These are phyloP conservation scores for Hyperopisus bebe DNA, from an alignment of 2,113 vertebrate species.

Conservation along the genomic window DNA sequence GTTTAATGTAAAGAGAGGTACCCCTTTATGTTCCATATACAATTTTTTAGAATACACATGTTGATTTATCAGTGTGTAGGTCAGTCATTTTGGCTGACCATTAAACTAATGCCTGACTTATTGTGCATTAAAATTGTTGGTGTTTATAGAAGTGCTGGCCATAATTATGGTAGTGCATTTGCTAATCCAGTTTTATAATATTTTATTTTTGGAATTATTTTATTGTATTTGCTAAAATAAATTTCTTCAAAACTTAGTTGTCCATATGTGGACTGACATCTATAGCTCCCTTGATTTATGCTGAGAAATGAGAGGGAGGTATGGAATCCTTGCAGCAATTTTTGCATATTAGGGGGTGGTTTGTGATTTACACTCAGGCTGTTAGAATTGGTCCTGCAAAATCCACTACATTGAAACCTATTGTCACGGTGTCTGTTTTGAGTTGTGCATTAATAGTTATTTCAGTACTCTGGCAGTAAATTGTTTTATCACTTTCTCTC, in stretches of 20 bases:
- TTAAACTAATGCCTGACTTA: conserved; percentile 29
- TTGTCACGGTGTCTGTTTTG: conserved; percentile 43
- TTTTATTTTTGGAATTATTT: conserved; percentile 23
- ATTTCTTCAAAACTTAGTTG: conserved; percentile 21
- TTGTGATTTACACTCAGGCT: conserved; percentile 26
- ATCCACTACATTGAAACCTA: conserved; percentile 17
- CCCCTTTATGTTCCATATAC: background rate
- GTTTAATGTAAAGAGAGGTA: background rate
- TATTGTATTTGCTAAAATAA: conserved; percentile 15
- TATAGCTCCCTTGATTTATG: conserved; percentile 34
- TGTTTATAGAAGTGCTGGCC: conserved; percentile 31
- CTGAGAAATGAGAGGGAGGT: conserved; percentile 25
- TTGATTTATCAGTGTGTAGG: background rate
- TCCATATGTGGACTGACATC: conserved; percentile 1
- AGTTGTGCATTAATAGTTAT: conserved; percentile 46
- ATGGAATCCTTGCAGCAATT: conserved; percentile 18
- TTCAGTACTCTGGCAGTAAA: conserved; percentile 38
- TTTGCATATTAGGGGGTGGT: conserved; percentile 17
- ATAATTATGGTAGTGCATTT: conserved; percentile 29
- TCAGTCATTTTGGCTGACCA: background rate
- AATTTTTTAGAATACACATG: conserved; percentile 22
- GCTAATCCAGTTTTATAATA: conserved; percentile 41
- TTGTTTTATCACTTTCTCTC: conserved; percentile 22
- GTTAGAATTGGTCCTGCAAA: conserved; percentile 22
- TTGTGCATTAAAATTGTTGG: conserved; percentile 37